phyloP scores from a whole-genome alignment of 2,888 invertebrate species.

The Callimorpha dominula region DNA sequence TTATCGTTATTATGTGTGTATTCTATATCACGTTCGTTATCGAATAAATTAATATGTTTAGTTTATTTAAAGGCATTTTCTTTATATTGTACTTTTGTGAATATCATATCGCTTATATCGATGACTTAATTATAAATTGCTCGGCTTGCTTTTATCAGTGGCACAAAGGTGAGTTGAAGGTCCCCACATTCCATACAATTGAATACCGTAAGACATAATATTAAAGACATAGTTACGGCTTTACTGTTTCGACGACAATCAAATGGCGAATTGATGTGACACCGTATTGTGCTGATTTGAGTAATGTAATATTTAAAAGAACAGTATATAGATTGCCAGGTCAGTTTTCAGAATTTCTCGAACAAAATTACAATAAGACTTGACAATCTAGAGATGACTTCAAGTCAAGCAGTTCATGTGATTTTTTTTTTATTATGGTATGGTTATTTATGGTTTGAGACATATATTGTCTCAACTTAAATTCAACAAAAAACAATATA shows the following conservation, averaged over 20 bases:
- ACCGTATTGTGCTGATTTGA: too few relatives aligned
- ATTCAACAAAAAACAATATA: too few relatives aligned
- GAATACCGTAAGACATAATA: neutral
- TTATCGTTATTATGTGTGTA: too few relatives aligned
- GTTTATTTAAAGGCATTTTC: neutral
- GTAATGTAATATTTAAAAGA: too few relatives aligned
- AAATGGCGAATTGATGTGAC: neutral
- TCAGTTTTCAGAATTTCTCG: neutral
- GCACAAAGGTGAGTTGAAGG: neutral
- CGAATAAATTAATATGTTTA: neutral
- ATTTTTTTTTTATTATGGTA: too few relatives aligned
- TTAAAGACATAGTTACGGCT: neutral
- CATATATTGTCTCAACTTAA: too few relatives aligned
- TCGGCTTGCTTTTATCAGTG: neutral
- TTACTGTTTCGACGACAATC: neutral
- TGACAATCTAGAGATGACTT: constrained; percentile 6
- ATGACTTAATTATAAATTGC: neutral
- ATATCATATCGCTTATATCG: neutral
- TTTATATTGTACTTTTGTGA: neutral
- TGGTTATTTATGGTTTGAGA: too few relatives aligned
- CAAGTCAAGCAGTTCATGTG: too few relatives aligned
- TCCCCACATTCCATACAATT: neutral
- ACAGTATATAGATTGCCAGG: neutral
- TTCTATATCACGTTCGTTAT: too few relatives aligned
- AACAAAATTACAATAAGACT: neutral